Conservation (phyloP, 2,888 invertebrate species). For the Notodonta ziczac region DNA sequence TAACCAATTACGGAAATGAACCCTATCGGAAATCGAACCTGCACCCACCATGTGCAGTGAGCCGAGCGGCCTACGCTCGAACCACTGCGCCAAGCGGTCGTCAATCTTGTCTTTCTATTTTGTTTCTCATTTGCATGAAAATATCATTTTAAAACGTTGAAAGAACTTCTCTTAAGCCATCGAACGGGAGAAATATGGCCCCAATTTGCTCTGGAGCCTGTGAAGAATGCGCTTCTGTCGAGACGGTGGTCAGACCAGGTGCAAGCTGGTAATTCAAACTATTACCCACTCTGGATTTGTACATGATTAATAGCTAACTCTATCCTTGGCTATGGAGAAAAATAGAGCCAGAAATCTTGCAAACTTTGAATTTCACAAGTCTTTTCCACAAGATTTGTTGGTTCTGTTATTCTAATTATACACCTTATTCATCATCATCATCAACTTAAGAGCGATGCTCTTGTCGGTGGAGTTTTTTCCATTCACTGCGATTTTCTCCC, state of each 20-base stretch:
- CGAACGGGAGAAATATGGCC: not conserved
- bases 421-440: no score
- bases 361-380: not conserved
- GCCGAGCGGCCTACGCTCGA: no score
- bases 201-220: not conserved
- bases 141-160: no score
- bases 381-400: not conserved
- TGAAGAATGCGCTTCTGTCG: not conserved
- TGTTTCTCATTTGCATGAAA: no score
- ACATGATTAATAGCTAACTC: slow-evolving; percentile 35
- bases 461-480: no score
- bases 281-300: slow-evolving; percentile 22
- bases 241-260: slow-evolving; percentile 22
- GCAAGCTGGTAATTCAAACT: slow-evolving; percentile 27
- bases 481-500: no score
- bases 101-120: no score
- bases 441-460: no score
- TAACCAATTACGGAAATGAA: no score
- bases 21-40: no score
- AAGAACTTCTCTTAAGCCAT: not conserved
- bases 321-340: not conserved
- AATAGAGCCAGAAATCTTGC: not conserved
- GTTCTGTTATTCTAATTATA: not conserved
- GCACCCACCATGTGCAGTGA: no score
- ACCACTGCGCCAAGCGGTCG: no score